Conservation (phyloP, 2,113 vertebrate species). For the Agelaius phoeniceus region DNA sequence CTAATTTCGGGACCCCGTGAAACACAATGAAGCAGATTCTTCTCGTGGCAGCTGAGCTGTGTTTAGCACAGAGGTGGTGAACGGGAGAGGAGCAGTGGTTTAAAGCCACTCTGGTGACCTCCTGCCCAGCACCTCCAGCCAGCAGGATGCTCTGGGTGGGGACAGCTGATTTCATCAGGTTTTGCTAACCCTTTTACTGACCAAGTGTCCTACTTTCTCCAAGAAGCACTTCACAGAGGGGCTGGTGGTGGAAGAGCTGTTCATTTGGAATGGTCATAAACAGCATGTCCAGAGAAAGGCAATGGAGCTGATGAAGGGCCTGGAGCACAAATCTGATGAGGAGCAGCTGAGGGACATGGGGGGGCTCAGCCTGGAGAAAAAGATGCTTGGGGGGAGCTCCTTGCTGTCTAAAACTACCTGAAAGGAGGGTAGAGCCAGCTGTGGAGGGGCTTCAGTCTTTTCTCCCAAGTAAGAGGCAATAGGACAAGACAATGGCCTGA, state of each 20-base stretch:
- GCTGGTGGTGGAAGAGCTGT: background rate
- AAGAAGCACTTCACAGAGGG: background rate
- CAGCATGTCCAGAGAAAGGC: background rate
- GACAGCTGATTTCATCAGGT: background rate
- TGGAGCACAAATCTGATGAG: background rate
- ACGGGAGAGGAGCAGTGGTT: background rate
- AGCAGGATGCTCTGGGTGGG: background rate
- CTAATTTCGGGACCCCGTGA: constrained; percentile 17
- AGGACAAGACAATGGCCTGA: background rate
- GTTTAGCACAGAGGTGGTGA: background rate
- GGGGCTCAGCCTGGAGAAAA: background rate
- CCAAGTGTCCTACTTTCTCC: background rate
- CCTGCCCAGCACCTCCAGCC: background rate
- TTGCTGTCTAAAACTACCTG: background rate
- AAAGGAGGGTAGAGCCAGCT: background rate
- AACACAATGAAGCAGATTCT: constrained; percentile 38
- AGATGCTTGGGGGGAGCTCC: background rate
- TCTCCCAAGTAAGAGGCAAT: background rate
- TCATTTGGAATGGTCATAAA: background rate
- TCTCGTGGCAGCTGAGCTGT: background rate
- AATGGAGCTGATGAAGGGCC: background rate
- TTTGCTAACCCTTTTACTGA: background rate
- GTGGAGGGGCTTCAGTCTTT: background rate
- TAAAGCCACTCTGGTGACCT: background rate
- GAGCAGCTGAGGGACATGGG: background rate